phyloP scores from a whole-genome alignment of 1,140 invertebrate genomes.

The Plutomurus gul region DNA sequence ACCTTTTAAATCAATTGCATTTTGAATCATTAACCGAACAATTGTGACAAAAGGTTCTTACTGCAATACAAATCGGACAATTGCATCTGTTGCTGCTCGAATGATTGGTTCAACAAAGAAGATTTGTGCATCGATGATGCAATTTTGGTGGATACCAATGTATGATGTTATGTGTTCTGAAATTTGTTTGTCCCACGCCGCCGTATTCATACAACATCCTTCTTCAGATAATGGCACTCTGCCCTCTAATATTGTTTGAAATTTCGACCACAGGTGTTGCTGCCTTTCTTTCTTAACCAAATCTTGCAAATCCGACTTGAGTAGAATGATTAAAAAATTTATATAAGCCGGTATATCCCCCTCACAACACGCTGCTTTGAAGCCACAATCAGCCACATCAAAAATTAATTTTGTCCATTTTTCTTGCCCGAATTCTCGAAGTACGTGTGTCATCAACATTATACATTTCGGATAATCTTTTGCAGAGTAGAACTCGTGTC shows the following conservation, averaged over 20 bases:
- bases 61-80: conserved; percentile 36
- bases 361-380: conserved; percentile 40
- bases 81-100: background rate
- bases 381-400: conserved; percentile 38
- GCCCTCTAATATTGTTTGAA: conserved; percentile 33
- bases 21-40: no score
- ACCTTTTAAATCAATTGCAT: no score
- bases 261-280: conserved; percentile 39
- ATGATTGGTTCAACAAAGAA: conserved; percentile 29
- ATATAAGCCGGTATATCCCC: conserved; percentile 46
- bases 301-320: conserved; percentile 43
- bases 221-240: conserved; percentile 37
- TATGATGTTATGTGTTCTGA: conserved; percentile 34
- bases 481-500: conserved; percentile 37
- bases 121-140: conserved; percentile 35
- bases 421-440: conserved; percentile 49
- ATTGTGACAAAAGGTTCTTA: conserved; percentile 30
- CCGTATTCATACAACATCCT: conserved; percentile 12
- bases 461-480: conserved; percentile 48
- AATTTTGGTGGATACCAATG: conserved; percentile 43
- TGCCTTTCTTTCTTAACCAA: conserved; percentile 11
- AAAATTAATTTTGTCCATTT: conserved; percentile 44
- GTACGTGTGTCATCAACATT: conserved; percentile 50
- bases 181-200: background rate
- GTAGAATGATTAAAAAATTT: conserved; percentile 48